Evolutionary conservation across 2,113 vertebrate genomes (phyloP), one percentile per base, ranked within the genome.

Genomic region (Cynopterus brachyotis): DNA sequence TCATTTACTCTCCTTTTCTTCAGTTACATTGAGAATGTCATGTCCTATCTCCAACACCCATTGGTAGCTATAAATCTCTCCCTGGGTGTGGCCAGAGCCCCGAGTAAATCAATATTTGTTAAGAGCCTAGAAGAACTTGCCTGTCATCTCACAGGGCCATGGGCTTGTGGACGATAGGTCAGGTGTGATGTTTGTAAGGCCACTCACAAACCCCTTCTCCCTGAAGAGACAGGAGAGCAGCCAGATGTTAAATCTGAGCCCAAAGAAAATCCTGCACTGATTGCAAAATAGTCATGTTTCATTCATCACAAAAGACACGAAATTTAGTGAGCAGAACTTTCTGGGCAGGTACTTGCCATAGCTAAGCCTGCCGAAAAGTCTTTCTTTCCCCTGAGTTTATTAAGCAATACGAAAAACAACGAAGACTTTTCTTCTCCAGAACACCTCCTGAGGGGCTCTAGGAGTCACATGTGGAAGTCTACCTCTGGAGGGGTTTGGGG

Each of bases 91-190:
- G 8, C 35, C 26, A 10, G 55, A 66, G 15, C 35, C 32, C 76
- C 6, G 7, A 30, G 53, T 19, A 0, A 11, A 47, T 86, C 86
- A 86, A 40, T 91, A 94, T 91, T 93, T 94, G 82, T 73, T 85
- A 69, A 96, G 72, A 76, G 62, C 62, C 28, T 57, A 20, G 69
- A 83, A 83, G 9, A 1, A 1, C 42, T 60, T 40, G 75, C 42
- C 59, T 94, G 73, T 59, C 55, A 4, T 59, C 22, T 12, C 45
- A 32, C 16, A 32, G 78, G 81, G 9, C 24, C 1, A 0, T 84
- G 92, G 60, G 76, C 85, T 6, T 32, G 76, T 55, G 67, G 69
- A 64, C n/a, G 59, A 45, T 57, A 32, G 35, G 40, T 79, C 85
- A 95, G 45, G 69, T 62, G 40, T 42, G 60, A n/a, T 9, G 35